Conservation (phyloP, 2,888 invertebrate genomes). For the Aphodius sticticus region DNA sequence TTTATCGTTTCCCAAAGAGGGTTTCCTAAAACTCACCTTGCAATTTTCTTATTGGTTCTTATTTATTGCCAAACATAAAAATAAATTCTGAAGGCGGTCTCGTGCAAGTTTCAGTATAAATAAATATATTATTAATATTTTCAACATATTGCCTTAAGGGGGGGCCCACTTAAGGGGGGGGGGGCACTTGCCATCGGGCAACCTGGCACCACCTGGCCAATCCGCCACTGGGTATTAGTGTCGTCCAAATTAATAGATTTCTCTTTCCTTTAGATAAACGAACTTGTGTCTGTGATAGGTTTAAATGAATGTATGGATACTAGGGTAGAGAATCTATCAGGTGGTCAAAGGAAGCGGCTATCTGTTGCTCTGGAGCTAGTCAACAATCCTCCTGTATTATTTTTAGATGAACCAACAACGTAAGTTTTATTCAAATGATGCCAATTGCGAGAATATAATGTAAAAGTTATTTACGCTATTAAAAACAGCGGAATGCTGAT, state of each 20-base stretch:
- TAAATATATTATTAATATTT: no score
- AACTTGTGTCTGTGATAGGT: slow-evolving; percentile 76
- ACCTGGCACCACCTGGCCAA: no score
- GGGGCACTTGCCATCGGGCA: no score
- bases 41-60: no score
- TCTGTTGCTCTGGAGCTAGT: slow-evolving; percentile 81
- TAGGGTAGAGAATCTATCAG: slow-evolving; percentile 72
- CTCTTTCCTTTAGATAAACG: slow-evolving; percentile 67
- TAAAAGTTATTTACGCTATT: background rate
- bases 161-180: no score
- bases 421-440: slow-evolving; percentile 57
- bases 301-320: slow-evolving; percentile 72
- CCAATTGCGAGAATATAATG: background rate
- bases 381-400: slow-evolving; percentile 84
- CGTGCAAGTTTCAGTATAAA: no score
- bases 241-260: background rate
- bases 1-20: no score
- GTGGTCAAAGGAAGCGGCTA: slow-evolving; percentile 80
- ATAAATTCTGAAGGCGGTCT: no score
- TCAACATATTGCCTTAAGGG: no score
- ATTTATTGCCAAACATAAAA: no score
- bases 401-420: slow-evolving; percentile 85
- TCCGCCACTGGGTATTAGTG: no score
- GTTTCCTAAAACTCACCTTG: no score
- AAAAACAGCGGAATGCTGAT: background rate